Evolutionary conservation across 2,797 vertebrate species (phyloP), one percentile per base, ranked within the genome.

Genomic region (Carcharodon carcharias): DNA sequence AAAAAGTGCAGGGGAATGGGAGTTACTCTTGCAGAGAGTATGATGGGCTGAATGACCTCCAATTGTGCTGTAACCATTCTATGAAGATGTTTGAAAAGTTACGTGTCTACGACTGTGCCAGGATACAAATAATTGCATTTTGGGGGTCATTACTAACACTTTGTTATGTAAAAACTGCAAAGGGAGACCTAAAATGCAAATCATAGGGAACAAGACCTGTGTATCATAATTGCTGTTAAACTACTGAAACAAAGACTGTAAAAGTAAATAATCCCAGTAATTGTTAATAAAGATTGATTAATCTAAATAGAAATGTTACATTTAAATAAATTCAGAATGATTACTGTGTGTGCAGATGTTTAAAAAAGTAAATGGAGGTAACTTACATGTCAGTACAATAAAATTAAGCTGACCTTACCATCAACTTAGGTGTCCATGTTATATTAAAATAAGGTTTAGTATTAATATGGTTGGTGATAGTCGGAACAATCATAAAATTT

Each of bases 311-410:
- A 58, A n/a, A n/a, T 14, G 31, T 58, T 1, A 16, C 16, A 91
- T 61, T 91, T 91, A 91, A 91, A 63, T 91, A 63, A 91, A 61
- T 61, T 91, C 87, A 16, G 54, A 89, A 89, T 54, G 14, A 58
- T 58, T 89, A 58, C 0, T 31, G 4, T 31, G 31, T 58, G 28
- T 89, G 54, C 12, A 91, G 28, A 56, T 18, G 54, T 61, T 35
- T 12, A 2, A 35, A 61, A 31, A 61, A 91, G 63, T 8, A 87
- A 18, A 54, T 87, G 31, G 54, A 89, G 56, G 56, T 89, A 89
- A 89, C 56, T 89, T 58, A 50, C 35, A 3, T 89, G 26, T 35
- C 56, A 89, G 56, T n/a, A 8, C 31, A 61, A 61, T 63, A n/a
- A 63, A 91, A 91, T 31, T 91, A 91, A 91, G 35, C 61, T 58